These are phyloP conservation scores for Merops nubicus DNA, from an alignment of 2,113 vertebrate species.

Conservation along the genomic window DNA sequence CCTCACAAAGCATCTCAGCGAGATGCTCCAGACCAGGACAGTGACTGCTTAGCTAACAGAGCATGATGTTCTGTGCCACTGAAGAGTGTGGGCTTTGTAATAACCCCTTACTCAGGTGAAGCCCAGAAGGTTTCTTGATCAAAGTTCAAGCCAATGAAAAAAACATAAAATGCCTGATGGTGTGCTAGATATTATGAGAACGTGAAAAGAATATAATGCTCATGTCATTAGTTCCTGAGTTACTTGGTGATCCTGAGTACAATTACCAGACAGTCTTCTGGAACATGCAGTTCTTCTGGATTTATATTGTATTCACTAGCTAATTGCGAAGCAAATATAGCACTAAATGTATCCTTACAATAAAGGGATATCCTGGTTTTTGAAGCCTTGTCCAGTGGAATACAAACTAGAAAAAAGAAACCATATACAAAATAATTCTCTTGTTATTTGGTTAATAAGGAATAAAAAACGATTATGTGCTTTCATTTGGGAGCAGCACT, in stretches of 20 bases:
- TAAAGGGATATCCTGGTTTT: not conserved
- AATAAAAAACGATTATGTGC: not conserved
- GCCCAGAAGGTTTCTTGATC: not conserved
- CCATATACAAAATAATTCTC: not conserved
- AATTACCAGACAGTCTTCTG: not conserved
- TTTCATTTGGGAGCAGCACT: not conserved
- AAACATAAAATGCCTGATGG: not conserved
- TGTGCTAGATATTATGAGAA: not conserved
- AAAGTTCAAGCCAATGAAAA: not conserved
- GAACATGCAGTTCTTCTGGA: not conserved
- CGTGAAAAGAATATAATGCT: not conserved
- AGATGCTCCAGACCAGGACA: not conserved
- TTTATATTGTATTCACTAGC: not conserved
- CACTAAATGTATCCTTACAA: not conserved
- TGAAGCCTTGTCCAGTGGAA: not conserved
- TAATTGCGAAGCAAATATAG: not conserved
- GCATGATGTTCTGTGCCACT: not conserved
- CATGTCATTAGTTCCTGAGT: not conserved
- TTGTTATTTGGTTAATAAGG: not conserved
- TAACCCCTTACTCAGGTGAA: not conserved
- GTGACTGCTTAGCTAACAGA: not conserved
- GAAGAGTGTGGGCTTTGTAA: not conserved
- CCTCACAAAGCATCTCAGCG: not conserved
- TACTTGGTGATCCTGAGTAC: not conserved
- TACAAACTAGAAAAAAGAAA: not conserved